A percentile compares a stretch with the other conserved stretches of the same genome.
Conservation (phyloP, 2,113 vertebrate species). For the Laterallus jamaicensis region DNA sequence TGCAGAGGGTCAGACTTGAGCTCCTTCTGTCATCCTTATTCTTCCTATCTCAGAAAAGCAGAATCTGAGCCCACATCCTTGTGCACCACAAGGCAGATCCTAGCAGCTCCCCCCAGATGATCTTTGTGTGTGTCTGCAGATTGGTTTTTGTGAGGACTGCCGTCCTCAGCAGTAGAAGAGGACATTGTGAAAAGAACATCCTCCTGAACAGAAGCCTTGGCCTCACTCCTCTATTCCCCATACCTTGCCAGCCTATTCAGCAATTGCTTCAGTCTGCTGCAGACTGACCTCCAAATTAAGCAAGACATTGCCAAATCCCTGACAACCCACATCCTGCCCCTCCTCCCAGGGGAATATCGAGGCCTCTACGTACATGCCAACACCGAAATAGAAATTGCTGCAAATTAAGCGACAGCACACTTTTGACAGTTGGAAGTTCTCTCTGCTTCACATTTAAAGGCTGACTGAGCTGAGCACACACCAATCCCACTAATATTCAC, state of each 20-base stretch:
- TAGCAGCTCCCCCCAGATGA: neutral
- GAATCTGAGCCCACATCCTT: neutral
- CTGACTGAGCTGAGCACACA: neutral
- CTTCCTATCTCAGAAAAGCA: slow-evolving; percentile 38
- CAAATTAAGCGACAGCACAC: neutral
- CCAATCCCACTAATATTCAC: neutral
- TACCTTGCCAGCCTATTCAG: neutral
- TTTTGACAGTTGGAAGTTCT: neutral
- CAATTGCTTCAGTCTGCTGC: neutral
- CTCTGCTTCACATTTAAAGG: neutral
- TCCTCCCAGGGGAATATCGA: neutral
- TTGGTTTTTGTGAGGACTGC: neutral
- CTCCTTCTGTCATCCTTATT: slow-evolving; percentile 4
- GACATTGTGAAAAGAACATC: neutral
- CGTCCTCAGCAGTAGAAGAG: neutral
- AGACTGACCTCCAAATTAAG: neutral
- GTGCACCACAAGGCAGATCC: neutral
- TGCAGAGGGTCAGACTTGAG: slow-evolving; percentile 1
- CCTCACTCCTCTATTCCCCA: neutral
- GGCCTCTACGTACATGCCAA: neutral
- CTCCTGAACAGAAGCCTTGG: neutral
- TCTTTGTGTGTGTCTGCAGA: neutral
- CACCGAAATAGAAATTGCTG: neutral
- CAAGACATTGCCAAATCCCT: neutral
- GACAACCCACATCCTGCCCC: neutral